These are phyloP conservation scores for Alloscopus bannaensis DNA, from an alignment of 2,888 invertebrate species.

Conservation along the genomic window DNA sequence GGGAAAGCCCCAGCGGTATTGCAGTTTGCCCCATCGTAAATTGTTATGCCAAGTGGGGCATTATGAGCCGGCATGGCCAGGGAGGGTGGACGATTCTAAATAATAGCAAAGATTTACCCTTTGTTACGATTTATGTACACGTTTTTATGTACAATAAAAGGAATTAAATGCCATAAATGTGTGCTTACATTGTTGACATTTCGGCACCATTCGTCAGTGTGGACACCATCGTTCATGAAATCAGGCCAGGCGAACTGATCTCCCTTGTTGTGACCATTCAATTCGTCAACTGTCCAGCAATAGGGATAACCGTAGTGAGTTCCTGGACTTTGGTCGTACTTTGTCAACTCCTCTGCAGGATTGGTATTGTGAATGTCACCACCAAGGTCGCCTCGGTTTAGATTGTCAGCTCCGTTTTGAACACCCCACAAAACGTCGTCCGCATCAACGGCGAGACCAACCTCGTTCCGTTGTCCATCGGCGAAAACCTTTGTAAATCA, in stretches of 20 bases:
- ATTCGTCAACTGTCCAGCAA: constrained; percentile 64
- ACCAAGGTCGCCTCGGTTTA: constrained; percentile 65
- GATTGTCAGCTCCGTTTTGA: constrained; percentile 61
- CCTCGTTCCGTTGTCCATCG: constrained; percentile 64
- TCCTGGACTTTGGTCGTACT: constrained; percentile 61
- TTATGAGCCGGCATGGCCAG: constrained; percentile 67
- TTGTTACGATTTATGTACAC: too few relatives aligned
- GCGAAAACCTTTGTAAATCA: constrained; percentile 51
- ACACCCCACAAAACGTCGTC: constrained; percentile 62
- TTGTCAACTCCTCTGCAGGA: constrained; percentile 69
- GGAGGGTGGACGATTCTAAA: constrained; percentile 68
- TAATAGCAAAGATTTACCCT: background rate
- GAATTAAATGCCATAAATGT: too few relatives aligned
- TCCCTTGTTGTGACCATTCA: constrained; percentile 50
- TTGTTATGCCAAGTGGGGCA: constrained; percentile 67
- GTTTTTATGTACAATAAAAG: too few relatives aligned
- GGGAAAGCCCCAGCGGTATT: constrained; percentile 65
- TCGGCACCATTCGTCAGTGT: constrained; percentile 68
- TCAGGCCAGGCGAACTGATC: constrained; percentile 69
- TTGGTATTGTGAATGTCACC: constrained; percentile 70
- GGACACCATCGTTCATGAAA: constrained; percentile 68
- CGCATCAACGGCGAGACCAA: constrained; percentile 60
- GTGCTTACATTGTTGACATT: constrained; percentile 64
- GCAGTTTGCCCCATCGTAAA: constrained; percentile 60
- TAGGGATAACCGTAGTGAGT: constrained; percentile 70